Evolutionary conservation across 2,888 invertebrate genomes (phyloP).

Genomic region (Cylloceria caligata): DNA sequence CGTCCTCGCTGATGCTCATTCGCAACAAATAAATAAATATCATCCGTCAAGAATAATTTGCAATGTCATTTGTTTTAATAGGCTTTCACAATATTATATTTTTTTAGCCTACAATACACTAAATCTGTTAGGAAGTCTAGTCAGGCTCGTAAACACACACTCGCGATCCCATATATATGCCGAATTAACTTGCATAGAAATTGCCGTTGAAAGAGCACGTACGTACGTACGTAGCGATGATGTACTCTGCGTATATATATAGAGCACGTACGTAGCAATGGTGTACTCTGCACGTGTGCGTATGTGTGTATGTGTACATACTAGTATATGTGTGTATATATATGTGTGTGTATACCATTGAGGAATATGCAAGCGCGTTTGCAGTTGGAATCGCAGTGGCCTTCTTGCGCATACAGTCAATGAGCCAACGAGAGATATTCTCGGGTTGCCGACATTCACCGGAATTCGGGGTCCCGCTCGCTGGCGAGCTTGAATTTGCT

Average conservation of each 20-base stretch:
- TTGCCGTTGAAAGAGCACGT: constrained; percentile 64
- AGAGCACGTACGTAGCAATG: too few relatives aligned
- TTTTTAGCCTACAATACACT: constrained; percentile 50
- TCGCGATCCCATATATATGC: constrained; percentile 38
- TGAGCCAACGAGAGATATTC: constrained; percentile 52
- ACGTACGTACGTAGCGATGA: constrained; percentile 41
- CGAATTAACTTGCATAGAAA: constrained; percentile 69
- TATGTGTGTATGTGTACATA: too few relatives aligned
- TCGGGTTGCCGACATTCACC: constrained; percentile 55
- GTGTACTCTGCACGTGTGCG: too few relatives aligned
- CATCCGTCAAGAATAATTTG: constrained; percentile 19
- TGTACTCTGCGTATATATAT: not conserved
- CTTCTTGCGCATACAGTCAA: constrained; percentile 19
- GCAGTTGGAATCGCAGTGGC: constrained; percentile 53
- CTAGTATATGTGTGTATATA: too few relatives aligned
- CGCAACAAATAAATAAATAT: not conserved
- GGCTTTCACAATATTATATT: not conserved
- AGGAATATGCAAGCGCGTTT: constrained; percentile 18
- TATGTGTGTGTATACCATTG: constrained; percentile 30
- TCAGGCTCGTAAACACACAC: constrained; percentile 1
- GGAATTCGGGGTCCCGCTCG: constrained; percentile 45
- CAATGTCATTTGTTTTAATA: not conserved
- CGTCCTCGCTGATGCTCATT: too few relatives aligned
- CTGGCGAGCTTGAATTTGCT: constrained; percentile 33
- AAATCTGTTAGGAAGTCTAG: constrained; percentile 30